These are phyloP conservation scores for Tragelaphus scriptus DNA, from an alignment of 2,113 vertebrate genomes.

Conservation along the genomic window DNA sequence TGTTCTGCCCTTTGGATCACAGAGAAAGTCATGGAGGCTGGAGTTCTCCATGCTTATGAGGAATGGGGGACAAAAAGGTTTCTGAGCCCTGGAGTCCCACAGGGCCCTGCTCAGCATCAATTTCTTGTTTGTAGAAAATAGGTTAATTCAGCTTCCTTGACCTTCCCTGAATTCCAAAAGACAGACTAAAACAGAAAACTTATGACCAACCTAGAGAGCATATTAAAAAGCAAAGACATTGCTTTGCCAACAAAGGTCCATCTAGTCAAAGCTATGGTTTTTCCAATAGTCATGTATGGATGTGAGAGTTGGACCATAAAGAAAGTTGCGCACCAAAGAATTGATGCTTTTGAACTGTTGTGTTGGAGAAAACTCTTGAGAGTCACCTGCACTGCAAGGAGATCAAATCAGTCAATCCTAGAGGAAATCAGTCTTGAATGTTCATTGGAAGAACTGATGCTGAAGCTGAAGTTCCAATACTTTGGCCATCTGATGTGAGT, in stretches of 20 bases:
- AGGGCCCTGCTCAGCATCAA: too few relatives aligned
- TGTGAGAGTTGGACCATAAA: background rate
- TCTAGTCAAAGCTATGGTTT: background rate
- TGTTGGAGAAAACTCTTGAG: background rate
- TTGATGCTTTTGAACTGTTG: background rate
- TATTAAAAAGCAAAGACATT: background rate
- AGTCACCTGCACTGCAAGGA: background rate
- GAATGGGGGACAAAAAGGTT: too few relatives aligned
- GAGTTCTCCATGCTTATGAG: too few relatives aligned
- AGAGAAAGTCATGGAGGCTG: too few relatives aligned
- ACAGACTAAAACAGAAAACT: too few relatives aligned
- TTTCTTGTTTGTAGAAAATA: too few relatives aligned
- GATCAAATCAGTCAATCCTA: background rate
- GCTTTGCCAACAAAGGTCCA: background rate
- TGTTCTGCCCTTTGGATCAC: too few relatives aligned
- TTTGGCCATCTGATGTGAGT: background rate
- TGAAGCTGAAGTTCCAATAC: background rate
- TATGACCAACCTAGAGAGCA: too few relatives aligned
- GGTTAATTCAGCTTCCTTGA: too few relatives aligned
- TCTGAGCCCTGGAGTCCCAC: too few relatives aligned
- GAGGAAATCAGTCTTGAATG: background rate
- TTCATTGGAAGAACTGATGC: background rate
- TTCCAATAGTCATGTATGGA: background rate
- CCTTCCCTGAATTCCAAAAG: too few relatives aligned
- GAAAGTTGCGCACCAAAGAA: fast-evolving